Percentiles rank a stretch among this genome's conserved stretches.
Conservation (phyloP, 2,797 vertebrate species). For the Serranus cabrilla region DNA sequence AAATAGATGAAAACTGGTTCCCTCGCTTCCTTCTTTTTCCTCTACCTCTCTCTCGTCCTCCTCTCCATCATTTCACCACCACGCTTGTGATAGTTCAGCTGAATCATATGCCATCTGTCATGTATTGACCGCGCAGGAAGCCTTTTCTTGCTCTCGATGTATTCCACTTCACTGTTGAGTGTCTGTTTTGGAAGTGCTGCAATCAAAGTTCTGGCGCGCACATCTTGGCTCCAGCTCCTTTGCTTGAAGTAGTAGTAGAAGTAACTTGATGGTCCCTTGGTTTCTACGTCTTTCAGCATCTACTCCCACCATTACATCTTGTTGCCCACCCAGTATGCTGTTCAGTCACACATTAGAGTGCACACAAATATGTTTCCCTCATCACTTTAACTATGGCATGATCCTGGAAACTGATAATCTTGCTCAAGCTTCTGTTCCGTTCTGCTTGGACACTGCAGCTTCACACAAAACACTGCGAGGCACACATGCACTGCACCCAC, state of each 20-base stretch:
- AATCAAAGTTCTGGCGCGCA: slow-evolving; percentile 62
- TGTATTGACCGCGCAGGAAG: slow-evolving; percentile 61
- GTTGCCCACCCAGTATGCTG: slow-evolving; percentile 18
- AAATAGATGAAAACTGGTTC: slow-evolving; percentile 58
- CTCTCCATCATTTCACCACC: slow-evolving; percentile 36
- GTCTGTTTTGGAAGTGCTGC: slow-evolving; percentile 47
- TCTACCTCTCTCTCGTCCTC: background rate
- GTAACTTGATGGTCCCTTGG: slow-evolving; percentile 74
- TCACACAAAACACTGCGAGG: background rate
- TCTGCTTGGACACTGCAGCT: slow-evolving; percentile 25
- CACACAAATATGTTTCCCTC: slow-evolving; percentile 33
- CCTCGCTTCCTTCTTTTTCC: slow-evolving; percentile 26
- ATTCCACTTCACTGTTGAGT: slow-evolving; percentile 51
- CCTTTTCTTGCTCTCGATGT: slow-evolving; percentile 34
- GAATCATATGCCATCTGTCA: slow-evolving; percentile 69
- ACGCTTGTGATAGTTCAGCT: slow-evolving; percentile 36
- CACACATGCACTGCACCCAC: background rate
- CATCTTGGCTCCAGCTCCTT: slow-evolving; percentile 44
- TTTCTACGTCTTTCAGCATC: slow-evolving; percentile 54
- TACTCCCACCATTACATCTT: slow-evolving; percentile 29
- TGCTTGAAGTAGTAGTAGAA: slow-evolving; percentile 25
- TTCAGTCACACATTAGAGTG: slow-evolving; percentile 33
- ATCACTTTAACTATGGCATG: slow-evolving; percentile 19
- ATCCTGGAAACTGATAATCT: slow-evolving; percentile 46
- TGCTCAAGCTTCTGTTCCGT: slow-evolving; percentile 46